phyloP scores from a whole-genome alignment of 64 coral and sea anemone genomes.

The Anthopleura sola region DNA sequence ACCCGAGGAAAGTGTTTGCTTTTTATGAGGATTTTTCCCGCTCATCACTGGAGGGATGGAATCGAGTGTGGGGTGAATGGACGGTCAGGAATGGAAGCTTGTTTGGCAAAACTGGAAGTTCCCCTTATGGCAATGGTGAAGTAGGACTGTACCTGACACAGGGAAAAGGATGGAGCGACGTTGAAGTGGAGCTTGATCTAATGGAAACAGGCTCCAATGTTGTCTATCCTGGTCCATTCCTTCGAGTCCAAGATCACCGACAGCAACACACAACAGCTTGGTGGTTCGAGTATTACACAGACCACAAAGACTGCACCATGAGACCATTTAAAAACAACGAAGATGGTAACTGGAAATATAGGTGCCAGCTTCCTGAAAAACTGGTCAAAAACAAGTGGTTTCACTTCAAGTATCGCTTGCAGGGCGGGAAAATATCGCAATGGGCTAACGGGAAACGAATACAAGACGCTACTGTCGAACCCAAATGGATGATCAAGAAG shows the following conservation, averaged over 20 bases:
- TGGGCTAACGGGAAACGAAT: slow-evolving; percentile 59
- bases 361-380: slow-evolving; percentile 10
- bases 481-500: slow-evolving; percentile 45
- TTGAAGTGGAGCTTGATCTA: slow-evolving; percentile 58
- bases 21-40: slow-evolving; percentile 72
- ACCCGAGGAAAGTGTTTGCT: slow-evolving; percentile 49
- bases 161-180: slow-evolving; percentile 52
- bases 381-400: slow-evolving; percentile 57
- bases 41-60: slow-evolving; percentile 37
- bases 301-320: slow-evolving; percentile 21
- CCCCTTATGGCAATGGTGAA: slow-evolving; percentile 19
- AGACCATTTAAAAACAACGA: slow-evolving; percentile 45
- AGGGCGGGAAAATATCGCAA: slow-evolving; percentile 45
- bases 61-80: slow-evolving; percentile 42
- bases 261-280: slow-evolving; percentile 54
- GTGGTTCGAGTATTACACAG: slow-evolving; percentile 63
- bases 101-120: slow-evolving; percentile 52
- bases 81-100: slow-evolving; percentile 32
- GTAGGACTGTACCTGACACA: slow-evolving; percentile 39
- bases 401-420: slow-evolving; percentile 57
- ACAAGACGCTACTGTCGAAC: slow-evolving; percentile 34
- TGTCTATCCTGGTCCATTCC: slow-evolving; percentile 47
- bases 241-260: slow-evolving; percentile 26
- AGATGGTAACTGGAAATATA: slow-evolving; percentile 47
- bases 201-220: background rate